Percentiles rank a stretch among this genome's conserved stretches.
Conservation (phyloP, 30 jellyfish, hydroid and myxozoan genomes). For the Aurelia aurita region DNA sequence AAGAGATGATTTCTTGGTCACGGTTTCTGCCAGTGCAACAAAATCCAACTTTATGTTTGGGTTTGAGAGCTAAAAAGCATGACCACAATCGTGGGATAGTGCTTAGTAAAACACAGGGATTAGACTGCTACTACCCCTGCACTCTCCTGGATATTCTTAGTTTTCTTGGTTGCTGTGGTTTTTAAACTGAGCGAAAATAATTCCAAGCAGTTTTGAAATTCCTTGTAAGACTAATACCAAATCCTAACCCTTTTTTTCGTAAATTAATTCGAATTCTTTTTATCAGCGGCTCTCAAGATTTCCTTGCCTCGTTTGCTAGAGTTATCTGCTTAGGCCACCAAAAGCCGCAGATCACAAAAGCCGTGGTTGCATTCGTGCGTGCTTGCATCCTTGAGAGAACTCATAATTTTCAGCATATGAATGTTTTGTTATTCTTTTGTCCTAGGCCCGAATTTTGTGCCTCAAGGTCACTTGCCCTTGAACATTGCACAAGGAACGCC, state of each 20-base stretch:
- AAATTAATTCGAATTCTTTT: background rate
- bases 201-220: no score
- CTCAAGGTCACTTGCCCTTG: constrained; percentile 88
- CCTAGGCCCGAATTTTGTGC: constrained; percentile 91
- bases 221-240: no score
- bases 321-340: background rate
- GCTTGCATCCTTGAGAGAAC: constrained; percentile 24
- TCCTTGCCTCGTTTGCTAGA: background rate
- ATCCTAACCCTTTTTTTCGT: background rate
- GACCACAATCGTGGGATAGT: no score
- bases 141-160: no score
- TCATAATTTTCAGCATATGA: background rate
- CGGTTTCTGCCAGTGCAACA: no score
- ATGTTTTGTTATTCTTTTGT: constrained; percentile 8
- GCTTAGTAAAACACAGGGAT: no score
- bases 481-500: constrained; percentile 84
- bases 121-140: no score
- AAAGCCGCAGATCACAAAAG: constrained; percentile 25
- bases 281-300: background rate
- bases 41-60: no score
- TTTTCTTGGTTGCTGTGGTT: no score
- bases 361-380: constrained; percentile 12
- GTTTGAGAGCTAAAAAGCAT: no score
- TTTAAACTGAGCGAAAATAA: no score
- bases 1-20: no score